Base-by-base conservation (phyloP, 2,113 vertebrate species). In the Hydropotes inermis region DNA sequence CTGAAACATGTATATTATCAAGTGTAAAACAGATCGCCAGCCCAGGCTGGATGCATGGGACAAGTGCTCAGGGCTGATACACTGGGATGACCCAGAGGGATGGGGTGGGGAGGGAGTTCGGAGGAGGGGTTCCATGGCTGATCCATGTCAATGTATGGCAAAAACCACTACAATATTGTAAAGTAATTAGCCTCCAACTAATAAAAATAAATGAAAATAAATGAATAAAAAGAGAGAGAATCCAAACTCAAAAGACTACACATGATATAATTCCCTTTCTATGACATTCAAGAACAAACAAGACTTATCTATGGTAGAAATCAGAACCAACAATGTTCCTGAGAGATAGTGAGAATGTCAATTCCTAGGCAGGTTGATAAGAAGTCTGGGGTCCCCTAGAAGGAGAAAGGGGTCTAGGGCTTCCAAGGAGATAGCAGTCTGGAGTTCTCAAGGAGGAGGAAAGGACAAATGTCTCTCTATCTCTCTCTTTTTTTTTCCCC, bases 261-360 rank as follows among this genome's bases (percentile, higher is more conserved):
- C 33, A 67, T 3, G 52, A 55, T 57, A 28, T n/a, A 36, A 87
- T 58, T 82, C 28, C 15, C 39, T 30, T 95, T 87, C 78, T 81
- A 36, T 52, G 74, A 91, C 86, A 60, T 87, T 87, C 25, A 91
- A 74, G 52, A 94, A 91, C 25, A 79, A 96, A 33, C 9, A 94
- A 86, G 47, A 79, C 11, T 9, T 79, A 79, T 70, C 55, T 55
- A 21, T 27, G 45, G 30, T 47, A 83, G 13, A 91, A 91, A 83
- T 83, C 52, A 82, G 43, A 82, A 74, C 14, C 33, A 9, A 76
- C 60, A 88, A 76, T 93, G 15, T 36, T 89, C 95, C 33, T 52
- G 39, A 50, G 33, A 92, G 21, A 3, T 43, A 85, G 19, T 91
- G 76, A 67, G 17, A 67, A 17, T 67, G 64, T 67, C 33, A 21